Percentiles rank a stretch among this genome's conserved stretches.
phyloP scores from a whole-genome alignment of 2,113 vertebrate species.

The Planiliza haematocheilus region DNA sequence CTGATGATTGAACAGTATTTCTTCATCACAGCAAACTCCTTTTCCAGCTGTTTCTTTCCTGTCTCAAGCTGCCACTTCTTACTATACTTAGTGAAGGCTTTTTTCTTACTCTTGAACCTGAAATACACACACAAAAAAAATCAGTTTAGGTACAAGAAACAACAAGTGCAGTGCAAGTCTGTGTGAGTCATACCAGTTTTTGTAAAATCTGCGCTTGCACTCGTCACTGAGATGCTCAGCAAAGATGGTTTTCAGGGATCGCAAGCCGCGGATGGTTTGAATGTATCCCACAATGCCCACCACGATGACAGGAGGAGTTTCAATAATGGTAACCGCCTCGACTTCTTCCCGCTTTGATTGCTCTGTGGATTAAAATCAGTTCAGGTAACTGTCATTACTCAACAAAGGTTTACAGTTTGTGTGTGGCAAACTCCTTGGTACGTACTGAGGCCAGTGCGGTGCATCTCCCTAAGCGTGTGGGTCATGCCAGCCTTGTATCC shows the following conservation, averaged over 20 bases:
- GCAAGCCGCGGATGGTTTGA: constrained; percentile 89
- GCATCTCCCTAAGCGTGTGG: constrained; percentile 93
- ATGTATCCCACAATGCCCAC: constrained; percentile 94
- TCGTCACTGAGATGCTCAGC: constrained; percentile 97
- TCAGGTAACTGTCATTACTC: neutral
- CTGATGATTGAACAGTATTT: constrained; percentile 96
- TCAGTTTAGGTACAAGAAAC: neutral
- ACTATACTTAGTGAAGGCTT: constrained; percentile 97
- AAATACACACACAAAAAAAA: constrained; percentile 62
- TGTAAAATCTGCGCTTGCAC: constrained; percentile 96
- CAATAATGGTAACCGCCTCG: constrained; percentile 94
- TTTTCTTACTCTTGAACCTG: constrained; percentile 99
- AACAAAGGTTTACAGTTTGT: too few species aligned
- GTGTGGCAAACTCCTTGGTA: constrained; percentile 47
- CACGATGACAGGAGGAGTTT: constrained; percentile 94
- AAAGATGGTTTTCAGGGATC: constrained; percentile 94
- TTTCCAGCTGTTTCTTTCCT: constrained; percentile 96
- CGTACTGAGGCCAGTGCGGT: constrained; percentile 93
- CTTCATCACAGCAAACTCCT: constrained; percentile 94
- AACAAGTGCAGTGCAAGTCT: neutral
- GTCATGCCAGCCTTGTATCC: constrained; percentile 99
- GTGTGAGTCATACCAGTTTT: constrained; percentile 89
- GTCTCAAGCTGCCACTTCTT: constrained; percentile 98
- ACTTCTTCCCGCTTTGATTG: constrained; percentile 97
- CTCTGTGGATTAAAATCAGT: constrained; percentile 78